A percentile compares a stretch with the other conserved stretches of the same genome.
Evolutionary conservation across 2,797 vertebrate genomes (phyloP).

Genomic region (Setipinna tenuifilis): DNA sequence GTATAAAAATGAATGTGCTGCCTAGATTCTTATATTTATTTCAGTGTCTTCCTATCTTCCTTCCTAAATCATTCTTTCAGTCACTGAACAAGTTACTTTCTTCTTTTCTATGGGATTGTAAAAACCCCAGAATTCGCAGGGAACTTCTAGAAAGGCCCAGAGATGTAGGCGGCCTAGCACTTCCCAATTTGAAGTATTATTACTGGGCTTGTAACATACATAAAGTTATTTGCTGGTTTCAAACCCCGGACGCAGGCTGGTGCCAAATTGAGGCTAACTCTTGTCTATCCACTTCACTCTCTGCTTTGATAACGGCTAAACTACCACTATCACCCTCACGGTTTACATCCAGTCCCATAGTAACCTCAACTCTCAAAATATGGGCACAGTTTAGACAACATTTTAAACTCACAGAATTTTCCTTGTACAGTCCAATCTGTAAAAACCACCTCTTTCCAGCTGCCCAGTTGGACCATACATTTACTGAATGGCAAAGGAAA

Average conservation of each 20-base stretch:
- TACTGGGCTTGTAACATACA: slow-evolving; percentile 20
- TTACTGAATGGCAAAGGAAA: slow-evolving; percentile 22
- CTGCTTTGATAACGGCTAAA: neutral
- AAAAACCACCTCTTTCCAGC: slow-evolving; percentile 23
- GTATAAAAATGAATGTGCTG: neutral
- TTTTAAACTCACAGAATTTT: neutral
- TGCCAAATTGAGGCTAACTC: neutral
- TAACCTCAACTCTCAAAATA: slow-evolving; percentile 23
- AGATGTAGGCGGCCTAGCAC: neutral
- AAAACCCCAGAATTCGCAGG: neutral
- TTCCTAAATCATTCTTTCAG: slow-evolving; percentile 22
- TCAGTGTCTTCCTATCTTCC: slow-evolving; percentile 24
- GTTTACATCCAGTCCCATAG: neutral
- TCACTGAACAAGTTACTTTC: neutral
- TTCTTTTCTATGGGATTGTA: neutral
- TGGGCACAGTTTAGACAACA: slow-evolving; percentile 1
- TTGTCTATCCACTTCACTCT: neutral
- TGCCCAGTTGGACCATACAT: slow-evolving; percentile 11
- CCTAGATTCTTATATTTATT: no score
- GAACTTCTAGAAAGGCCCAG: neutral
- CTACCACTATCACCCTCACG: neutral
- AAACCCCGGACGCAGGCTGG: neutral
- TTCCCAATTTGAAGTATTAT: slow-evolving; percentile 6
- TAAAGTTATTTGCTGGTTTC: slow-evolving; percentile 11
- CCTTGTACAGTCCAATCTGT: slow-evolving; percentile 17